Percentiles rank a stretch among this genome's conserved stretches.
Conservation (phyloP, 37 sponge, comb jelly and placozoan genomes). For the Axinella damicornis region DNA sequence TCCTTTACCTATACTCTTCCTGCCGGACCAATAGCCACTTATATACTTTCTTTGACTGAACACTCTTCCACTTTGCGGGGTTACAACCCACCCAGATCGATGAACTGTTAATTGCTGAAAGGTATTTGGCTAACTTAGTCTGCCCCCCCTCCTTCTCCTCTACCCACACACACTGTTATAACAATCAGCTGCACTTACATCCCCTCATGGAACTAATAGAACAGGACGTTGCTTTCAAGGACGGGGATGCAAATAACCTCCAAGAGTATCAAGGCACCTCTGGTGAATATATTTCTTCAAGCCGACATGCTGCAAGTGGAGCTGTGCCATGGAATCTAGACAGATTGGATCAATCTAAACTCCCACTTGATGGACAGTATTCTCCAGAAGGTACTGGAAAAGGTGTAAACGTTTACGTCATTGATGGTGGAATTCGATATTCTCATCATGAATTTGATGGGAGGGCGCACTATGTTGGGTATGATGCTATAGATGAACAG, state of each 20-base stretch:
- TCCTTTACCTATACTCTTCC: too few species aligned
- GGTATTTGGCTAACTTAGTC: too few species aligned
- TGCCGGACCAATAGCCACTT: too few species aligned
- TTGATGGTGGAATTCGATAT: slow-evolving; percentile 77
- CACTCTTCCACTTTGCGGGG: too few species aligned
- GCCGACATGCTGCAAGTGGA: too few species aligned
- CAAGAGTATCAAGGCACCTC: background rate
- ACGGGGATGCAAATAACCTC: too few species aligned
- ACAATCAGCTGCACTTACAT: slow-evolving; percentile 53
- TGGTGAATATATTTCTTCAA: slow-evolving; percentile 6
- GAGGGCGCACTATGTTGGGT: slow-evolving; percentile 73
- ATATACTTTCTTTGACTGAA: too few species aligned
- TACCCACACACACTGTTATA: too few species aligned
- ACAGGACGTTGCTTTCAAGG: slow-evolving; percentile 54
- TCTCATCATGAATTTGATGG: slow-evolving; percentile 73
- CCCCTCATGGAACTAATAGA: slow-evolving; percentile 65
- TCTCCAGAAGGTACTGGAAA: slow-evolving; percentile 65
- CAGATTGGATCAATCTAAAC: slow-evolving; percentile 67
- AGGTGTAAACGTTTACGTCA: slow-evolving; percentile 64
- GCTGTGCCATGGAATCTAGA: slow-evolving; percentile 92
- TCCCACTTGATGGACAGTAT: slow-evolving; percentile 41
- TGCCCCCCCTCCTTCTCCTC: too few species aligned
- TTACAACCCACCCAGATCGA: too few species aligned
- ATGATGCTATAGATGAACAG: slow-evolving; percentile 72
- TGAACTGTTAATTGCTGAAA: too few species aligned